phyloP scores from a whole-genome alignment of 1,140 invertebrate species.

The Drosophila pachea region DNA sequence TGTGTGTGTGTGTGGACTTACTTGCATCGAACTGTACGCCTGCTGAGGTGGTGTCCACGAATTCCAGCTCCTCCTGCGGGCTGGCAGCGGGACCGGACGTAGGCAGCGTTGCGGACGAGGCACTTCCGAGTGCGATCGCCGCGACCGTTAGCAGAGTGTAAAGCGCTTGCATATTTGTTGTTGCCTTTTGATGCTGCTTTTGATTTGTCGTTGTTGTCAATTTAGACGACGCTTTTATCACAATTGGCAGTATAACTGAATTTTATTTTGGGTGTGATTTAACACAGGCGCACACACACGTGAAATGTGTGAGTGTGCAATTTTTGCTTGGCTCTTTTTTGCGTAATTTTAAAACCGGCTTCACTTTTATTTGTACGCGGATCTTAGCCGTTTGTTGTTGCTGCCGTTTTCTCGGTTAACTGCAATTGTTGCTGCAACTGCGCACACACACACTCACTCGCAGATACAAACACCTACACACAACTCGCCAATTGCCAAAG shows the following conservation, averaged over 20 bases:
- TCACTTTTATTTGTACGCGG: conserved; percentile 72
- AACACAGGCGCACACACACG: conserved; percentile 30
- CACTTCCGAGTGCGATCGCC: conserved; percentile 70
- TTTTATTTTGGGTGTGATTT: conserved; percentile 56
- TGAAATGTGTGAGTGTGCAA: conserved; percentile 19
- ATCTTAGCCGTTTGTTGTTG: conserved; percentile 51
- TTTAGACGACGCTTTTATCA: conserved; percentile 35
- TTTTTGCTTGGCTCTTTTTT: conserved; percentile 53
- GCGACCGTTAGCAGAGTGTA: conserved; percentile 49
- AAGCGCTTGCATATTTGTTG: conserved; percentile 52
- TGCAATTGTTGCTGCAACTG: conserved; percentile 76
- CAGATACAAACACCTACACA: conserved; percentile 33
- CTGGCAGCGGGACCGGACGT: conserved; percentile 51
- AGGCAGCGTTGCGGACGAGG: conserved; percentile 46
- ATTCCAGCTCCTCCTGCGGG: conserved; percentile 28
- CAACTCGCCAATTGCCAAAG: conserved; percentile 36
- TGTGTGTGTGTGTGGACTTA: conserved; percentile 28
- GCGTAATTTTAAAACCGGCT: conserved; percentile 75
- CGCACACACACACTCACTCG: conserved; percentile 9
- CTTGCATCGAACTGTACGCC: conserved; percentile 52
- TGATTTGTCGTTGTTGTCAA: conserved; percentile 4
- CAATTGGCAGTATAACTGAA: conserved; percentile 67
- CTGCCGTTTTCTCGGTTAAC: conserved; percentile 68
- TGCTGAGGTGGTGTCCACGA: conserved; percentile 8
- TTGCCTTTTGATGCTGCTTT: neutral